Conservation (phyloP, 2,888 invertebrate genomes). For the Rhagium mordax region DNA sequence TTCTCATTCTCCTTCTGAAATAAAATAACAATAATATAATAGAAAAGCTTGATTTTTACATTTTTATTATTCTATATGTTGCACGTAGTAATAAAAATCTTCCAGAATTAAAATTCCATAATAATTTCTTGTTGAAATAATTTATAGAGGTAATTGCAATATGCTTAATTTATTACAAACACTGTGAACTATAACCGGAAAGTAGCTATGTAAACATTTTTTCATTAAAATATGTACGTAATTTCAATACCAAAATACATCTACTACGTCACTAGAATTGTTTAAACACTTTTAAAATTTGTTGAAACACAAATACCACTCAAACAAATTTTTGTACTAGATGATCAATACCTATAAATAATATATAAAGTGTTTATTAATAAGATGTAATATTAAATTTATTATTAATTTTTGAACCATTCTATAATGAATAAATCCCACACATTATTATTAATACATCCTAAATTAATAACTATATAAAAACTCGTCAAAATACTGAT, state of each 20-base stretch:
- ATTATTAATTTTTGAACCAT: no score
- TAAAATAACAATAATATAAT: not conserved
- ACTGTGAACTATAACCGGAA: no score
- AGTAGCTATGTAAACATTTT: not conserved
- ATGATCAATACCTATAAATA: no score
- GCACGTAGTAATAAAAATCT: no score
- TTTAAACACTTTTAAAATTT: not conserved
- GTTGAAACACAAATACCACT: not conserved
- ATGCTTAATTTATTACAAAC: no score
- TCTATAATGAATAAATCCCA: not conserved
- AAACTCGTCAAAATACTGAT: not conserved
- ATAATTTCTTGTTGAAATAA: no score
- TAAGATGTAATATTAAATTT: no score
- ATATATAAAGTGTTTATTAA: no score
- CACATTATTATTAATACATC: not conserved
- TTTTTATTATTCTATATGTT: no score
- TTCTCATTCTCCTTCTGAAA: constrained; percentile 78
- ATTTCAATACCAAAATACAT: not conserved
- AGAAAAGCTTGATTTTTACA: not conserved
- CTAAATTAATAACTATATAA: not conserved
- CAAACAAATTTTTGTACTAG: no score
- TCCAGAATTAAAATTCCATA: no score
- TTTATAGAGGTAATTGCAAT: no score
- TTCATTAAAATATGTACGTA: not conserved
- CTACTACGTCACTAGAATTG: not conserved